A percentile compares a stretch with the other conserved stretches of the same genome.
Evolutionary conservation across 2,113 vertebrate genomes (phyloP).

Genomic region (Synodontis membranacea): DNA sequence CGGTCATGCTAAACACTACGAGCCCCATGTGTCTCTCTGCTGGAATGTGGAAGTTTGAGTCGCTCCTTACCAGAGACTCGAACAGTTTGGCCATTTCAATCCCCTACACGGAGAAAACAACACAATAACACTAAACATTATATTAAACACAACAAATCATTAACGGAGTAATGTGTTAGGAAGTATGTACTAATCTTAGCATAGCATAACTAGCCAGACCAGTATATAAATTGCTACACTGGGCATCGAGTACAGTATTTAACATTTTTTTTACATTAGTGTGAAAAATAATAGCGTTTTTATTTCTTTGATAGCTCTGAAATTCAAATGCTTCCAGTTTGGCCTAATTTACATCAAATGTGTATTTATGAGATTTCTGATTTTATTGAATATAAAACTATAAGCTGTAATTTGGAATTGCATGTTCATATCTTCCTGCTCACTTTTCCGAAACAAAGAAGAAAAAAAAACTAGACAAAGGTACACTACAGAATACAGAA

Average conservation of each 20-base stretch:
- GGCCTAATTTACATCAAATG: neutral
- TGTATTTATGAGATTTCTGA: neutral
- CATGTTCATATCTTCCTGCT: neutral
- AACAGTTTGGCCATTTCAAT: conserved; percentile 91
- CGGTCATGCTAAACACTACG: conserved; percentile 93
- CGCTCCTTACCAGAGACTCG: conserved; percentile 84
- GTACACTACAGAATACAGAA: too few species aligned
- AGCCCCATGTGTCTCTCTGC: conserved; percentile 89
- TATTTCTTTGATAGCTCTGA: too few species aligned
- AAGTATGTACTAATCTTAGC: neutral
- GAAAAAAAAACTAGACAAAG: neutral
- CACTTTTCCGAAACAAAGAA: neutral
- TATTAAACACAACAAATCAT: neutral
- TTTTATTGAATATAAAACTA: neutral
- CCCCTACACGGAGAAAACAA: conserved; percentile 71
- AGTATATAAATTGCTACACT: neutral
- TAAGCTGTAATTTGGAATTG: neutral
- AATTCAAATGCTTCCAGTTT: neutral
- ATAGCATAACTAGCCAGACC: neutral
- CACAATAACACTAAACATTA: neutral
- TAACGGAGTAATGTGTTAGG: neutral
- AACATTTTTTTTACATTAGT: too few species aligned
- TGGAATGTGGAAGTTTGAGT: conserved; percentile 90
- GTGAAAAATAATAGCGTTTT: too few species aligned
- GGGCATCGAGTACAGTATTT: too few species aligned